Evolutionary conservation across 1,140 invertebrate species (phyloP), one percentile per base, ranked within the genome.

Genomic region (Drosophila subobscura): DNA sequence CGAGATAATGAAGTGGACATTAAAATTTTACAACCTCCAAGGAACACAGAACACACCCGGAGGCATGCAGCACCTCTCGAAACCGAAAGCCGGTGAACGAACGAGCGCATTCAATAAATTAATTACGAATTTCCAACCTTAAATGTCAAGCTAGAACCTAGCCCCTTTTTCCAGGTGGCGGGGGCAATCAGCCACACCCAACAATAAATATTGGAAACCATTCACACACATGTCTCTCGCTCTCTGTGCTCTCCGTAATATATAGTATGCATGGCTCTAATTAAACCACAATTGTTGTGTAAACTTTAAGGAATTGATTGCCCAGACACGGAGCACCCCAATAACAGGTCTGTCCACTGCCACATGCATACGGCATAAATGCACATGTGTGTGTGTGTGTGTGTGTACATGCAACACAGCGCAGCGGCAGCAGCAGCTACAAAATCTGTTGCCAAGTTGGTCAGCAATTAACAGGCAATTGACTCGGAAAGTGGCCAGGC

Each of bases 11-110:
- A 76, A 88, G 52, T 86, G 66, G 58, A 76, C 83, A 88, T 89
- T 88, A 88, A 88, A 88, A 83, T 88, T 88, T 88, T 88, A 88
- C 78, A 88, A 70, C 83, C 83, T 49, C 77, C 57, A 52, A 49
- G 45, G 46, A 25, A 42, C 77, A 55, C 37, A 42, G 22, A 27
- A 60, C 40, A 46, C 25, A 52, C 56, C 25, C 25, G 25, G 25
- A 27, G 1, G 25, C 25, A 27, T 5, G 5, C 25, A 27, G 25
- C 25, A 27, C 25, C 25, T 1, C 5, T 10, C 29, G 29, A 55
- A 4, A 54, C 63, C 56, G 68, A 81, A 83, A 83, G 70, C 74
- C 49, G 16, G 16, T 20, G 16, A 58, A 29, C 37, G 16, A 58
- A 29, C 37, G 67, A 72, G 44, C 61, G 72, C 68, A 72, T 67